Conservation (phyloP, 2,888 invertebrate species). For the Gisinianus flammeolus region DNA sequence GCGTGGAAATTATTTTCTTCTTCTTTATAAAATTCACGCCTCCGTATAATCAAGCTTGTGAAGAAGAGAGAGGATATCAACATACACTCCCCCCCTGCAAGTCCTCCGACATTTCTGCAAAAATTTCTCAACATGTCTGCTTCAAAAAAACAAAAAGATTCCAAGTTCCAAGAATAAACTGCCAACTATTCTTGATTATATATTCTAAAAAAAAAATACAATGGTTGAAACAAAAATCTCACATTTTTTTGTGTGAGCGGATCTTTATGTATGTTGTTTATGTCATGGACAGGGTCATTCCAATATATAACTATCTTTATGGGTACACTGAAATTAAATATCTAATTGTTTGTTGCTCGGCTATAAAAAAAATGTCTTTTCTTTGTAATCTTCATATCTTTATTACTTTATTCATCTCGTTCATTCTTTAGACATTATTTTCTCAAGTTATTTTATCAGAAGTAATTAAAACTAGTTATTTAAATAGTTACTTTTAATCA, state of each 20-base stretch:
- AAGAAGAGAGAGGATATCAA: too few relatives aligned
- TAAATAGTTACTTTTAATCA: too few relatives aligned
- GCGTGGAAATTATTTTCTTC: background rate
- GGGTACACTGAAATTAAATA: slow-evolving; percentile 12
- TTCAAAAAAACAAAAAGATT: background rate
- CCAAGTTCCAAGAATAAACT: background rate
- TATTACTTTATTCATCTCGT: too few relatives aligned
- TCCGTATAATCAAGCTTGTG: background rate
- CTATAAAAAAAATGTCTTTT: background rate
- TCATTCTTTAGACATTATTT: too few relatives aligned
- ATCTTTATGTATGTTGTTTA: slow-evolving; percentile 7
- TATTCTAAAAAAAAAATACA: background rate
- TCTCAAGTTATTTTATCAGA: too few relatives aligned
- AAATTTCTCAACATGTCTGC: too few relatives aligned
- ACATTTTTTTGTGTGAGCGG: background rate
- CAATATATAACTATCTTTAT: background rate
- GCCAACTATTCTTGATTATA: background rate
- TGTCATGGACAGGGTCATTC: slow-evolving; percentile 17
- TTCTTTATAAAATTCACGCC: background rate
- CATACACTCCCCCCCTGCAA: too few relatives aligned
- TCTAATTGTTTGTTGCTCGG: slow-evolving; percentile 13
- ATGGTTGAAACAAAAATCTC: background rate
- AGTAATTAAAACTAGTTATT: too few relatives aligned
- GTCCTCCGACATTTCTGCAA: too few relatives aligned
- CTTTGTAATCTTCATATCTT: too few relatives aligned